These are phyloP conservation scores for Sylvia borin DNA, from an alignment of 2,797 vertebrate species.

Conservation along the genomic window DNA sequence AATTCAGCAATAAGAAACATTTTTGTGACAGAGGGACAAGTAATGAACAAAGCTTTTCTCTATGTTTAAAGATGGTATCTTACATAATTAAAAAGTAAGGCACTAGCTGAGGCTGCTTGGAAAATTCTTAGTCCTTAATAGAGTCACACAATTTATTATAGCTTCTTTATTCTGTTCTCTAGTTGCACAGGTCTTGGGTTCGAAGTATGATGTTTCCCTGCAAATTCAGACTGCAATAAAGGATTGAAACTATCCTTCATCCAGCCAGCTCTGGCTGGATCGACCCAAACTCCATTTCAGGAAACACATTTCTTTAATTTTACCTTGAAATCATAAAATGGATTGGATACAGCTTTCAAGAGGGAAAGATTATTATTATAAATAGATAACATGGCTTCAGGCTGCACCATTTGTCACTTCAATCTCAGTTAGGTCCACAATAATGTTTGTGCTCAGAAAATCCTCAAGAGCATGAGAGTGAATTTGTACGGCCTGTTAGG, in stretches of 20 bases:
- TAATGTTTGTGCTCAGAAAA: conserved; percentile 46
- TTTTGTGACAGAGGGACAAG: not conserved
- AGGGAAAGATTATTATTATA: conserved; percentile 36
- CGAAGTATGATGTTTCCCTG: not conserved
- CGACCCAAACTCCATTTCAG: not conserved
- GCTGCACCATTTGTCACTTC: conserved; percentile 32
- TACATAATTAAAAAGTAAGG: conserved; percentile 31
- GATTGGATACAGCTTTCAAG: not conserved
- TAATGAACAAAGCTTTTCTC: not conserved
- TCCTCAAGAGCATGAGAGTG: conserved; percentile 21
- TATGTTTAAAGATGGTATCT: not conserved
- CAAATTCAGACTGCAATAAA: not conserved
- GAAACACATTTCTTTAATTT: conserved; percentile 41
- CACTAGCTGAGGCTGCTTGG: not conserved
- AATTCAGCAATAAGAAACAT: not conserved
- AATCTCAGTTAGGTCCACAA: not conserved
- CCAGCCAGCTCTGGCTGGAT: not conserved
- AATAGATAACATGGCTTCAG: conserved; percentile 24
- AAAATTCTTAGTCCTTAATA: not conserved
- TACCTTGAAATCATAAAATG: conserved; percentile 21
- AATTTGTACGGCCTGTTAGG: conserved; percentile 52
- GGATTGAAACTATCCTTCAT: not conserved
- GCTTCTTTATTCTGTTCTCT: not conserved
- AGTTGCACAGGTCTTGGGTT: not conserved
- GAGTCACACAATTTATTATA: not conserved